These are phyloP conservation scores for Gasteruption jaculator DNA, from an alignment of 2,888 invertebrate species.

Conservation along the genomic window DNA sequence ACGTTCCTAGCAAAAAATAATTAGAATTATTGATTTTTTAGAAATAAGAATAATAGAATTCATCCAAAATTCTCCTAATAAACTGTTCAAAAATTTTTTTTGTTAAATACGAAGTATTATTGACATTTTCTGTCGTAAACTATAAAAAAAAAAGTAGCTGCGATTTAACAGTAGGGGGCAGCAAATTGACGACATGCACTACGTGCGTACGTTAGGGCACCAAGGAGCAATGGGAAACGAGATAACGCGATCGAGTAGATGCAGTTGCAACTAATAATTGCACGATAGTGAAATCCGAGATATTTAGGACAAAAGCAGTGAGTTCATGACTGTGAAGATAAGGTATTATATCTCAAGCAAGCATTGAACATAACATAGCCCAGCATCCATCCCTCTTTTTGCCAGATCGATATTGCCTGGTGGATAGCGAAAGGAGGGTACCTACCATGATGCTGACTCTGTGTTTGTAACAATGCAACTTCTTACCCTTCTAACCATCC, in stretches of 20 bases:
- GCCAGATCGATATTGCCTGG: constrained; percentile 49
- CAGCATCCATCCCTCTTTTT: constrained; percentile 44
- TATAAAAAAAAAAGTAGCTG: no score
- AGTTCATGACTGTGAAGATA: constrained; percentile 32
- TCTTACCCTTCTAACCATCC: no score
- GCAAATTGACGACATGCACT: no score
- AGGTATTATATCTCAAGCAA: constrained; percentile 34
- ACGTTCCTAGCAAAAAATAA: no score
- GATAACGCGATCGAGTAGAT: background rate
- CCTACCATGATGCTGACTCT: constrained; percentile 36
- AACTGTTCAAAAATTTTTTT: no score
- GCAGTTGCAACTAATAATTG: constrained; percentile 3
- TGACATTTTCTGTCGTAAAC: no score
- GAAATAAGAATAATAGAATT: no score
- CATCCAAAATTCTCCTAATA: no score
- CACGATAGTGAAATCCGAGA: constrained; percentile 31
- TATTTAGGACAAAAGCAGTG: constrained; percentile 29
- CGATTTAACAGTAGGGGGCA: no score
- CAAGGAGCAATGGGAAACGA: background rate
- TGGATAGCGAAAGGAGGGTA: constrained; percentile 47
- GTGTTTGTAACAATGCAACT: constrained; percentile 48
- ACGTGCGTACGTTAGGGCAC: no score
- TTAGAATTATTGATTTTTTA: no score
- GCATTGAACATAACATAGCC: constrained; percentile 36
- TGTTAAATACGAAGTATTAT: no score